A percentile compares a stretch with the other conserved stretches of the same genome.
These are phyloP conservation scores for Carapus acus DNA, from an alignment of 2,797 vertebrate species.

Conservation along the genomic window DNA sequence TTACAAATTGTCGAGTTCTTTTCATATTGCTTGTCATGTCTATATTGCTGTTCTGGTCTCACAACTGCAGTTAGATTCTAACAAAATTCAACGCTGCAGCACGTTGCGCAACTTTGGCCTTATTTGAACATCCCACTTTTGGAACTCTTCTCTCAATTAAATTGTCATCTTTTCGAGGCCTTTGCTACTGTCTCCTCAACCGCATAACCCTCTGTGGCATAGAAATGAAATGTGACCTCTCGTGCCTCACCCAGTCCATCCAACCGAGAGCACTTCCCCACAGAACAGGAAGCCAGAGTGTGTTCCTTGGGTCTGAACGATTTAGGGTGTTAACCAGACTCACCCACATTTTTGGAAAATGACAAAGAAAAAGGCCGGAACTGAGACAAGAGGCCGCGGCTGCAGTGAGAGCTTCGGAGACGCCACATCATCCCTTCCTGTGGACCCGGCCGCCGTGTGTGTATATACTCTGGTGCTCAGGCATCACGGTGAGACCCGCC, in stretches of 20 bases:
- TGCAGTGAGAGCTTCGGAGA: constrained; percentile 33
- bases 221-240: constrained; percentile 29
- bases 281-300: constrained; percentile 60
- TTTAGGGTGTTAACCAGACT: constrained; percentile 77
- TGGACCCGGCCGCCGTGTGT: constrained; percentile 31
- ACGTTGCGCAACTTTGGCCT: not conserved
- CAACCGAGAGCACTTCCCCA: constrained; percentile 25
- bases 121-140: not conserved
- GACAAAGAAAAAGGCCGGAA: constrained; percentile 66
- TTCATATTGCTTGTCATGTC: too few relatives aligned
- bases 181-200: too few relatives aligned
- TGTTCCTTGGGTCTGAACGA: constrained; percentile 53
- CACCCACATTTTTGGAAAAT: constrained; percentile 77
- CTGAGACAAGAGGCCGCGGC: constrained; percentile 53
- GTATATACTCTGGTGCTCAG: constrained; percentile 34
- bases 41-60: too few relatives aligned
- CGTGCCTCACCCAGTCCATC: constrained; percentile 20
- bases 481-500: constrained; percentile 41
- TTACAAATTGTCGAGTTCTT: too few relatives aligned
- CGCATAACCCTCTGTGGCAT: constrained; percentile 9
- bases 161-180: too few relatives aligned
- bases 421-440: constrained; percentile 45
- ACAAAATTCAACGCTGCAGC: not conserved
- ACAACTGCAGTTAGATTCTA: too few relatives aligned
- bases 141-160: constrained; percentile 31